phyloP scores from a whole-genome alignment of 2,888 invertebrate genomes.

The Endomychus coccineus region DNA sequence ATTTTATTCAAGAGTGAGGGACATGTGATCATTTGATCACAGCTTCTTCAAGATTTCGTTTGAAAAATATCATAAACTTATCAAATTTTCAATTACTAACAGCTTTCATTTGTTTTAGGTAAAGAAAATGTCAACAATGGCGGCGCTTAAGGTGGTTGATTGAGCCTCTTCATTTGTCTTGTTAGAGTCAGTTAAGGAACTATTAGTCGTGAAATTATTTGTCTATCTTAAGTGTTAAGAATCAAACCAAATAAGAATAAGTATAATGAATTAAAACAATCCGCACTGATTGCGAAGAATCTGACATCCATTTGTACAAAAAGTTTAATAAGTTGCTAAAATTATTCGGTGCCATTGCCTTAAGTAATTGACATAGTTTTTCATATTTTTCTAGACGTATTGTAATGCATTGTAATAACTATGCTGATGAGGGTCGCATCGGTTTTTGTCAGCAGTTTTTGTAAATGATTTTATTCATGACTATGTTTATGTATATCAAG shows the following conservation, averaged over 20 bases:
- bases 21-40: too few relatives aligned
- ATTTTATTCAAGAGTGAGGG: too few relatives aligned
- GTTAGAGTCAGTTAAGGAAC: too few relatives aligned
- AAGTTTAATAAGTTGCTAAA: neutral
- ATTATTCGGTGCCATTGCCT: slow-evolving; percentile 34
- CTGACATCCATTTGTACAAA: neutral
- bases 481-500: neutral
- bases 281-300: slow-evolving; percentile 1
- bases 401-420: neutral
- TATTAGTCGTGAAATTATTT: too few relatives aligned
- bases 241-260: neutral
- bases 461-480: neutral
- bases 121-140: too few relatives aligned
- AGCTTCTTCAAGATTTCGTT: too few relatives aligned
- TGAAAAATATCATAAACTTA: too few relatives aligned
- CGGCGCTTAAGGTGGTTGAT: too few relatives aligned
- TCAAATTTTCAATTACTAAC: too few relatives aligned
- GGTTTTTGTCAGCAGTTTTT: neutral
- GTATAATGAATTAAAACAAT: neutral
- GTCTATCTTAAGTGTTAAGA: neutral
- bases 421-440: neutral
- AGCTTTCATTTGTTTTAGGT: too few relatives aligned
- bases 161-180: too few relatives aligned
- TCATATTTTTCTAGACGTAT: slow-evolving; percentile 36
- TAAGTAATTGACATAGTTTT: slow-evolving; percentile 32